These are phyloP conservation scores for Xerus inauris DNA, from an alignment of 2,113 vertebrate species.

Conservation along the genomic window DNA sequence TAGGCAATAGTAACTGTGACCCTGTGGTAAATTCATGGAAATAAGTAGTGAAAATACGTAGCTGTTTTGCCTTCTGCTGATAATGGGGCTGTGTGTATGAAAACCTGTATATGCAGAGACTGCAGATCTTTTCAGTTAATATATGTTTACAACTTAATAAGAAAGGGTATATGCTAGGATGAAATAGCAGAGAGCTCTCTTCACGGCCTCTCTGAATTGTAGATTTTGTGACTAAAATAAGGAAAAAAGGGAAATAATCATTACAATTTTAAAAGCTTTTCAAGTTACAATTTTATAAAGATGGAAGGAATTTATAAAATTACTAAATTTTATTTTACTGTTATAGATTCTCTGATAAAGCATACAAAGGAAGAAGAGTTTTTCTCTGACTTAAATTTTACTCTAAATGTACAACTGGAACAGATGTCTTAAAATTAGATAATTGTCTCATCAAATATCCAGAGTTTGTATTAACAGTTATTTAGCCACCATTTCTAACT, in stretches of 20 bases:
- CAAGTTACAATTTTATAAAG: constrained; percentile 19
- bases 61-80: background rate
- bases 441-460: background rate
- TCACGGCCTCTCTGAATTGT: background rate
- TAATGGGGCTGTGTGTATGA: background rate
- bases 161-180: background rate
- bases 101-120: background rate
- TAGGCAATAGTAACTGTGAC: background rate
- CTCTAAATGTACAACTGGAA: constrained; percentile 63
- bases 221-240: constrained; percentile 5
- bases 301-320: constrained; percentile 51
- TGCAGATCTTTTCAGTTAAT: constrained; percentile 34
- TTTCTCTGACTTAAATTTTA: constrained; percentile 55
- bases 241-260: constrained; percentile 68
- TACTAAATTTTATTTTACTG: constrained; percentile 59
- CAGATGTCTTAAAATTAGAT: constrained; percentile 56
- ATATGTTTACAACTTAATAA: background rate
- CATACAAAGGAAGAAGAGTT: constrained; percentile 40
- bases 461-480: background rate
- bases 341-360: constrained; percentile 29
- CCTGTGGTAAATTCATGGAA: constrained; percentile 26
- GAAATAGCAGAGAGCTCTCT: background rate
- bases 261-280: constrained; percentile 49
- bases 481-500: background rate
- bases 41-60: background rate